phyloP scores from a whole-genome alignment of 2,797 vertebrate species.

The Gymnothorax javanicus region DNA sequence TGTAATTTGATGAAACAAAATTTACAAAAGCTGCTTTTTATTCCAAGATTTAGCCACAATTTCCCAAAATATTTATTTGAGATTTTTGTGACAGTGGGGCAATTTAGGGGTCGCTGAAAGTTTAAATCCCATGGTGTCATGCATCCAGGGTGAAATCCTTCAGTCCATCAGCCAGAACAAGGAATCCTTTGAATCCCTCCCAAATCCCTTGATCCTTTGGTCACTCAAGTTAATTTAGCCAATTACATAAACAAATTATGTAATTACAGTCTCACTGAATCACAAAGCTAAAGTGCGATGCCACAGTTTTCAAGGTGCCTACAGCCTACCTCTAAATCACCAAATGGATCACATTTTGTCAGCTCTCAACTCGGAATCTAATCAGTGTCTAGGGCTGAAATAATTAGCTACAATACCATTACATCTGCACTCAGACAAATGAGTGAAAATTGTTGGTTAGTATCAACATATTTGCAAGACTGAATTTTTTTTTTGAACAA shows the following conservation, averaged over 20 bases:
- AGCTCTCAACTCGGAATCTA: neutral
- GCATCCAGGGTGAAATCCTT: neutral
- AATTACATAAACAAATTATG: neutral
- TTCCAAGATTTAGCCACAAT: neutral
- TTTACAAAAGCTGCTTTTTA: neutral
- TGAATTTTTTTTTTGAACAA: neutral
- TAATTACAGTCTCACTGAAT: neutral
- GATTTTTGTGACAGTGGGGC: neutral
- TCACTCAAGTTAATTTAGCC: neutral
- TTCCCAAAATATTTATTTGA: neutral
- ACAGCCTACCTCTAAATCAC: neutral
- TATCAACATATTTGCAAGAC: neutral
- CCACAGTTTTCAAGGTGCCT: neutral
- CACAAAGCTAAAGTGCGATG: neutral
- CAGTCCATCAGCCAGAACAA: neutral
- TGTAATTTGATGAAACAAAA: neutral
- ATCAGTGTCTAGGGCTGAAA: neutral
- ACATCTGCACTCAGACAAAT: neutral
- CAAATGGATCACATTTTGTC: neutral
- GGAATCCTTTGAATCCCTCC: neutral
- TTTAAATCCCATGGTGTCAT: neutral
- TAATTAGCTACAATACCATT: neutral
- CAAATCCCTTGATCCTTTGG: conserved; percentile 8
- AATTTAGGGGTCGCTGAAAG: neutral
- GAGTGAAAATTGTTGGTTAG: neutral